A percentile compares a stretch with the other conserved stretches of the same genome.
Evolutionary conservation across 2,888 invertebrate genomes (phyloP).

Genomic region (Eupithecia subfuscata): DNA sequence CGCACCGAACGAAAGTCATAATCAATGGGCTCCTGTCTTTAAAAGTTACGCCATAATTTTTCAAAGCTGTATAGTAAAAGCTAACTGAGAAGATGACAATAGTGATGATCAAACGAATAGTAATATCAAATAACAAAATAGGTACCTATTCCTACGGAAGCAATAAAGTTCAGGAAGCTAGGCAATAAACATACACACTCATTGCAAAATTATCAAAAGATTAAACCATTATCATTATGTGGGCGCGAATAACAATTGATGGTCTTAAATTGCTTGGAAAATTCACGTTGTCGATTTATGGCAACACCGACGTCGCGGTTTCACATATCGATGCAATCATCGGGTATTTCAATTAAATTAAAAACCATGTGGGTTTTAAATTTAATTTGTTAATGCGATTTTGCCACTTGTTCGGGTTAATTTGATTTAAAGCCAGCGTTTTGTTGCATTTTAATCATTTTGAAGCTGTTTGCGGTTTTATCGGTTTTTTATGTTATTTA

Average conservation of each 20-base stretch:
- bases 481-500: not conserved
- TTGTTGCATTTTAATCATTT: not conserved
- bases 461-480: not conserved
- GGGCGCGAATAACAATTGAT: slow-evolving; percentile 23
- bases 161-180: not conserved
- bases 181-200: not conserved
- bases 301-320: slow-evolving; percentile 21
- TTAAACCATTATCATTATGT: slow-evolving; percentile 21
- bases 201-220: slow-evolving; percentile 17
- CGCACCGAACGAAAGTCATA: no score
- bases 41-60: not conserved
- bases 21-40: no score
- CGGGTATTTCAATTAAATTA: slow-evolving; percentile 19
- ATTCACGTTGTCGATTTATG: slow-evolving; percentile 21
- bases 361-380: slow-evolving; percentile 14
- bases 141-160: not conserved
- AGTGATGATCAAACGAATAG: not conserved
- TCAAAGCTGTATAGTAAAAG: not conserved
- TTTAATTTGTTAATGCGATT: slow-evolving; percentile 18
- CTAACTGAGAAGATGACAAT: not conserved
- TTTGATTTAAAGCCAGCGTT: not conserved
- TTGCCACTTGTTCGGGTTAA: not conserved
- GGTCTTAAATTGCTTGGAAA: slow-evolving; percentile 25
- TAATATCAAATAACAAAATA: not conserved
- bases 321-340: slow-evolving; percentile 28